Percentiles rank a stretch among this genome's conserved stretches.
Conservation (phyloP, 2,888 invertebrate genomes). For the Himalopsyche kuldschensis region DNA sequence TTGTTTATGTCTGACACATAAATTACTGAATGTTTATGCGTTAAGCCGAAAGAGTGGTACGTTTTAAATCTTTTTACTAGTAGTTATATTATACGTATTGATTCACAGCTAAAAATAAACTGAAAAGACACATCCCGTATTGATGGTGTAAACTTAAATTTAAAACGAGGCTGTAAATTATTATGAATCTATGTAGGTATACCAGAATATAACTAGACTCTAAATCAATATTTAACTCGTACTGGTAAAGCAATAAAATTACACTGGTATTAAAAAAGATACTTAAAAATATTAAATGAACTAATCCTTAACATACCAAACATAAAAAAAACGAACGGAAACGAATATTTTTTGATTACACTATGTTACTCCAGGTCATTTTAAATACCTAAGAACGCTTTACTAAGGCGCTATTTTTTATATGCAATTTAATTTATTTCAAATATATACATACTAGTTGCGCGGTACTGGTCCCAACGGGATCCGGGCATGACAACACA, state of each 20-base stretch:
- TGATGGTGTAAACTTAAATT: background rate
- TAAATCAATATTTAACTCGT: background rate
- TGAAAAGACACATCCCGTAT: background rate
- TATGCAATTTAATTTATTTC: too few relatives aligned
- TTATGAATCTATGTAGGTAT: background rate
- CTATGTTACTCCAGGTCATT: too few relatives aligned
- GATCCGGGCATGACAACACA: too few relatives aligned
- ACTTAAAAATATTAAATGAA: background rate
- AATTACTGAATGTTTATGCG: conserved; percentile 21
- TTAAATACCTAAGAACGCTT: too few relatives aligned
- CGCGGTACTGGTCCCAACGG: too few relatives aligned
- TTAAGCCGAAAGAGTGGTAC: background rate
- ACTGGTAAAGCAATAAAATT: background rate
- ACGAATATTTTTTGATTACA: background rate
- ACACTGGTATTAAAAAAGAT: background rate
- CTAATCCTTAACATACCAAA: background rate
- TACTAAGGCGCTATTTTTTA: too few relatives aligned
- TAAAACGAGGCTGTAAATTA: background rate
- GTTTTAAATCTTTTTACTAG: conserved; percentile 4
- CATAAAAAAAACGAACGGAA: background rate
- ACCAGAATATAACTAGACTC: background rate
- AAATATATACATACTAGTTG: too few relatives aligned
- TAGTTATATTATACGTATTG: conserved; percentile 4
- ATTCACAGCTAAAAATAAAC: conserved; percentile 8
- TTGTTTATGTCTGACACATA: conserved; percentile 30